Evolutionary conservation across 2,888 invertebrate species (phyloP), one percentile per base, ranked within the genome.

Genomic region (Agrypnus murinus): DNA sequence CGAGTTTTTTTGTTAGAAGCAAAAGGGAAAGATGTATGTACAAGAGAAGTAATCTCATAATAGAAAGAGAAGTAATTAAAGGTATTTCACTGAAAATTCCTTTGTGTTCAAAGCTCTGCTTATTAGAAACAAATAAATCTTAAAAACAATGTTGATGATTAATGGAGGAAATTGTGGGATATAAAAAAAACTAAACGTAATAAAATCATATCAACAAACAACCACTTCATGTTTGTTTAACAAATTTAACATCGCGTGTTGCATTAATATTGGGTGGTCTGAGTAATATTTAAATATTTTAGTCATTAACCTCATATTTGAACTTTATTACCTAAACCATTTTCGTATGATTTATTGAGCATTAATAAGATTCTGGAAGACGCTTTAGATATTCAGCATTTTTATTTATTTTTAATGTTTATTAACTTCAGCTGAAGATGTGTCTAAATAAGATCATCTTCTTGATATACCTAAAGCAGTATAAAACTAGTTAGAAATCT

Each of bases 401-500:
- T 14, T 43, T 15, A 1, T 15, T 15, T 43, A 8, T 12, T 10
- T n/a, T 12, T 15, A 43, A 43, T 12, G 43, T 10, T 43, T 43
- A 25, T 25, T 25, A 25, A 25, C 25, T 25, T 25, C 25, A 25
- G 25, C 25, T 25, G 25, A 25, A 25, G 25, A 25, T 25, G 25
- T 2, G 5, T 40, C 40, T n/a, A 40, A 40, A 12, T 10, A 7
- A 10, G 40, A 40, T 10, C 40, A n/a, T 40, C 12, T 40, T 40
- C 40, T 40, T 12, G 40, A 40, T 40, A 40, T 40, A 32, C 10
- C 14, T 55, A 58, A 40, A 58, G 58, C 36, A 58, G 12, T 58
- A 43, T 58, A 71, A 67, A 71, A 62, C 67, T 67, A 67, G 66
- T 77, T 80, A 75, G 72, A 80, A 81, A 82, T 81, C 81, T 78